Evolutionary conservation across 1,140 invertebrate species (phyloP), one percentile per base, ranked within the genome.

Genomic region (Nomia melanderi): DNA sequence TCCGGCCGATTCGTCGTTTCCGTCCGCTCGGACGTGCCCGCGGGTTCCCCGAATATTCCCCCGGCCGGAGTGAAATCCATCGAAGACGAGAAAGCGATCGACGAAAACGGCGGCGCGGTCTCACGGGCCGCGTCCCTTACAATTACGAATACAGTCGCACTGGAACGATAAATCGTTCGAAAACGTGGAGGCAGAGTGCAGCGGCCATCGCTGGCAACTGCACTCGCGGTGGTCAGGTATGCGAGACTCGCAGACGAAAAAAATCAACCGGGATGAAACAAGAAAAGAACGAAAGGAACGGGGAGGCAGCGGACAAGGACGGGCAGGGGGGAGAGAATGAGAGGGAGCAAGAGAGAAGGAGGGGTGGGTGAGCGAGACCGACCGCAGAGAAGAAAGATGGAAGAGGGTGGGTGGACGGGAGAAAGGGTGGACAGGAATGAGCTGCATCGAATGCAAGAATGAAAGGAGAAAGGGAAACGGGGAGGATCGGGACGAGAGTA

Each of bases 191-290:
- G 8, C 41, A 77, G 47, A 67, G 47, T 53, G 73, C 64, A n/a
- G 47, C n/a, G 47, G 47, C 64, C 73, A 59, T 71, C 78, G 78
- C 65, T 71, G 76, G 79, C 75, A 74, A 82, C 86, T 82, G 83
- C 89, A 84, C 85, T 90, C 89, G 86, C 88, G 89, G 90, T 84
- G 89, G 90, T 91, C 87, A 91, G 88, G 89, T 90, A 91, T 91
- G 89, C 88, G 86, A 90, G 84, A 83, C 88, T 87, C 86, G 86
- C 85, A 88, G 87, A 88, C 88, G 78, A 84, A 88, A 88, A 88
- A 88, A 87, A 87, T 84, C 78, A 83, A 87, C 79, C 66, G 64
- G 80, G 78, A 86, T 88, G 85, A 86, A 88, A 86, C 72, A 77
- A 79, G 84, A 74, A 87, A 83, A 53, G 85, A 82, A 87, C 77